Evolutionary conservation across 2,113 vertebrate species (phyloP).

Genomic region (Hiodon alosoides): DNA sequence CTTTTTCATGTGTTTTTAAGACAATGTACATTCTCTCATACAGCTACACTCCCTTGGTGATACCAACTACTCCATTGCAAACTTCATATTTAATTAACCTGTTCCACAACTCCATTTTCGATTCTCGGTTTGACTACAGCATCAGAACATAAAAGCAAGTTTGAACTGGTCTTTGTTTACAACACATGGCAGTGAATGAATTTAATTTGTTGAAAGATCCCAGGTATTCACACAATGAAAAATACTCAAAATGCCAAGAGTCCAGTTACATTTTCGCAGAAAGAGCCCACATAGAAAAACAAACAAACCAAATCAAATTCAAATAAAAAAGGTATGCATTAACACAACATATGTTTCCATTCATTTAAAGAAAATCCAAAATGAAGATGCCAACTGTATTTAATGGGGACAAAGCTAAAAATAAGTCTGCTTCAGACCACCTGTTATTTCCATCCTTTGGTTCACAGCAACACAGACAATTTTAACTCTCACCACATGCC

Average conservation of each 20-base stretch:
- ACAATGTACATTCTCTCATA: too few species aligned
- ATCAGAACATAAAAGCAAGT: not conserved
- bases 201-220: too few species aligned
- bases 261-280: too few species aligned
- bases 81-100: too few species aligned
- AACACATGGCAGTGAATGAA: not conserved
- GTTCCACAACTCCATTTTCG: too few species aligned
- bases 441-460: conserved; percentile 21
- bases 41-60: too few species aligned
- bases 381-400: not conserved
- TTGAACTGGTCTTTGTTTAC: not conserved
- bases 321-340: not conserved
- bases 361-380: too few species aligned
- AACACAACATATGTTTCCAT: too few species aligned
- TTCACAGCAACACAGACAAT: conserved; percentile 44
- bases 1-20: not conserved
- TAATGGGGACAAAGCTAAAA: conserved; percentile 20
- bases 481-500: conserved; percentile 42
- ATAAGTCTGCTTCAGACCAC: conserved; percentile 10
- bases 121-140: too few species aligned
- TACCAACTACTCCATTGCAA: too few species aligned
- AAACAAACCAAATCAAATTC: not conserved
- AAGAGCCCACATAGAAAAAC: not conserved
- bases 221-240: too few species aligned
- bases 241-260: too few species aligned